A percentile compares a stretch with the other conserved stretches of the same genome.
phyloP scores from a whole-genome alignment of 1,140 invertebrate genomes.

The Penaeus japonicus region DNA sequence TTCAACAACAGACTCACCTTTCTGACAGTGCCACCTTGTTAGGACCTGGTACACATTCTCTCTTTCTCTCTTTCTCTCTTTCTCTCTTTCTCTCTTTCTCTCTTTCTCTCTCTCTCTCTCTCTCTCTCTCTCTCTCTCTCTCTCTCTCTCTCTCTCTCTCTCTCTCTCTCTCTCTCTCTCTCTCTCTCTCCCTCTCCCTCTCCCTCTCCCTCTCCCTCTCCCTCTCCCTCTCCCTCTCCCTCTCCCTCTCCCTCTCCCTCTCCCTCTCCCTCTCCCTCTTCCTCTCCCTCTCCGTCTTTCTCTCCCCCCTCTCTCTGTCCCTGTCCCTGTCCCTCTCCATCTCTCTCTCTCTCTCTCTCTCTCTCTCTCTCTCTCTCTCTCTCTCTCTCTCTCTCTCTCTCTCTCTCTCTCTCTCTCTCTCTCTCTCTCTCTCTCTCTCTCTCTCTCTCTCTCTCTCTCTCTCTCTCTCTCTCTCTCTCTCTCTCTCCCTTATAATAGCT shows the following conservation, averaged over 20 bases:
- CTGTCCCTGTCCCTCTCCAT: background rate
- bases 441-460: constrained; percentile 9
- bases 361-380: background rate
- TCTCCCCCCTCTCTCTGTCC: background rate
- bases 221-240: no score
- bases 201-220: no score
- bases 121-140: no score
- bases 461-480: background rate
- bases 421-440: background rate
- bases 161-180: no score
- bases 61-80: no score
- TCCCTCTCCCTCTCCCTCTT: background rate
- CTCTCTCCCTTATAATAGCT: background rate
- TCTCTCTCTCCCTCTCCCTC: no score
- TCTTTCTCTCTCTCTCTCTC: no score
- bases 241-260: background rate
- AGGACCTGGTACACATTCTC: background rate
- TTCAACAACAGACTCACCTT: background rate
- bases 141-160: no score
- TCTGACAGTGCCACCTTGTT: background rate
- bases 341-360: background rate
- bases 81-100: no score
- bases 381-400: background rate
- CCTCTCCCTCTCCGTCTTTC: no score
- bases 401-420: constrained; percentile 4